phyloP scores from a whole-genome alignment of 1,140 invertebrate species.

The Trichogramma pretiosum region DNA sequence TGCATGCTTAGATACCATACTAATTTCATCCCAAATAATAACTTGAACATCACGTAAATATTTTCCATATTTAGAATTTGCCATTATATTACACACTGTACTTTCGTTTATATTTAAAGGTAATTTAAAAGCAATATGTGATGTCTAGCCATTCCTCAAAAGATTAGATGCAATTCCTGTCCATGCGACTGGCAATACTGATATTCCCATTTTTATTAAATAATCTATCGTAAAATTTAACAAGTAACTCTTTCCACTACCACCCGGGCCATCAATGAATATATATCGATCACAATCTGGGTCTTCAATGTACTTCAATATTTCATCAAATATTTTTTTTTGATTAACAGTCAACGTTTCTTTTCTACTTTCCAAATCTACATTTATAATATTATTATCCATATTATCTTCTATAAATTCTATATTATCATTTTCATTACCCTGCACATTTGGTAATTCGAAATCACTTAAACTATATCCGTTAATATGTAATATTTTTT shows the following conservation, averaged over 20 bases:
- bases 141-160: too few relatives aligned
- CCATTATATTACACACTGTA: too few relatives aligned
- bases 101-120: too few relatives aligned
- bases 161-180: too few relatives aligned
- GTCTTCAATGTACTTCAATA: not conserved
- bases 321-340: not conserved
- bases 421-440: not conserved
- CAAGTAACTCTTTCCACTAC: too few relatives aligned
- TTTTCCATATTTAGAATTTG: too few relatives aligned
- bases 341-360: not conserved
- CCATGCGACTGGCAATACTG: too few relatives aligned
- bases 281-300: not conserved
- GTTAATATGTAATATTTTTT: not conserved
- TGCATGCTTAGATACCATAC: not conserved
- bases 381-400: not conserved
- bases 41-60: too few relatives aligned
- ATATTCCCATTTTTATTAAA: constrained; percentile 1
- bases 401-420: not conserved
- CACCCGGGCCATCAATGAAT: constrained; percentile 7
- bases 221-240: too few relatives aligned
- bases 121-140: too few relatives aligned
- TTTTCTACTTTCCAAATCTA: not conserved
- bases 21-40: too few relatives aligned
- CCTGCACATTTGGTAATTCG: not conserved
- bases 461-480: not conserved